Evolutionary conservation across 2,797 vertebrate species (phyloP).

Genomic region (Sarcoramphus papa): DNA sequence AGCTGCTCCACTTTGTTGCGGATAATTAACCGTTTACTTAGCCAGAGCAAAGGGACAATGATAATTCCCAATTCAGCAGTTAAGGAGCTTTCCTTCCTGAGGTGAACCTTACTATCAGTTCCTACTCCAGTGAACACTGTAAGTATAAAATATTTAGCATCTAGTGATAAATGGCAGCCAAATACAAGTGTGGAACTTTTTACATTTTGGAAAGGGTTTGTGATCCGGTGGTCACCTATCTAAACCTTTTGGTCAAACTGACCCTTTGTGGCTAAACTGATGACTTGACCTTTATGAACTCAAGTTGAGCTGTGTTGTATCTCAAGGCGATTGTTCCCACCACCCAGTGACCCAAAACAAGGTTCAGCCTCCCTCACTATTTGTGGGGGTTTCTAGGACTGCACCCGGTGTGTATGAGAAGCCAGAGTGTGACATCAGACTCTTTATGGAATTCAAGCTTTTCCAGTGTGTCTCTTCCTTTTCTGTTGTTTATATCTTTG

Average conservation of each 20-base stretch:
- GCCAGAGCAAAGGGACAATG: not conserved
- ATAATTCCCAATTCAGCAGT: not conserved
- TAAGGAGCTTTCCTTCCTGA: not conserved
- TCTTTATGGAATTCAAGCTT: not conserved
- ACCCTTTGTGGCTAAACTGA: not conserved
- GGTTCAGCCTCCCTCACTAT: not conserved
- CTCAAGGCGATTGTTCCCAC: not conserved
- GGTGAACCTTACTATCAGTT: not conserved
- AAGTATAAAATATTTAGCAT: not conserved
- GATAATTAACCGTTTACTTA: not conserved
- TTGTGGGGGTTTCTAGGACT: not conserved
- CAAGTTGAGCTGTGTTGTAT: not conserved
- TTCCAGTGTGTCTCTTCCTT: not conserved
- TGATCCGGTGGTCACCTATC: accelerated
- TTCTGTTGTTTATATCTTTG: not conserved
- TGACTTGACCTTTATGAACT: not conserved
- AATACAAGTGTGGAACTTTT: not conserved
- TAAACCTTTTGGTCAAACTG: not conserved
- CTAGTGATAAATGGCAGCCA: not conserved
- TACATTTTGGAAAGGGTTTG: not conserved
- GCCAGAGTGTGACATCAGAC: not conserved
- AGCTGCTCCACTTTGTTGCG: not conserved
- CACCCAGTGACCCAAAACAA: not conserved
- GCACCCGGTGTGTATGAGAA: not conserved
- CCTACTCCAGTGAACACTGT: not conserved